phyloP scores from a whole-genome alignment of 2,888 invertebrate genomes.

The Adelognathus sp. region DNA sequence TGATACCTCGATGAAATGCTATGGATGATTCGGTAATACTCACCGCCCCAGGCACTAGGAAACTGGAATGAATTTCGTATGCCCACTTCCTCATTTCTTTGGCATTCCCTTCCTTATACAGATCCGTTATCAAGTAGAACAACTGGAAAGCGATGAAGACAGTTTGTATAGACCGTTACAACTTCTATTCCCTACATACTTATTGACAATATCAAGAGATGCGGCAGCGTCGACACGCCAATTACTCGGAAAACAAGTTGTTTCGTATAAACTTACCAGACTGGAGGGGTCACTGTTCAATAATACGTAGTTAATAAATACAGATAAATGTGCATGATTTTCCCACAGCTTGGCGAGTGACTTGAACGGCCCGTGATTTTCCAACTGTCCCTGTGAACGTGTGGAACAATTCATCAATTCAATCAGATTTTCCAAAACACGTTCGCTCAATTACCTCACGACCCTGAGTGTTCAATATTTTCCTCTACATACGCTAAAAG shows the following conservation, averaged over 20 bases:
- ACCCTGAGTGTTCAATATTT: neutral
- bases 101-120: conserved; percentile 91
- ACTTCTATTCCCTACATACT: too few species aligned
- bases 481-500: too few species aligned
- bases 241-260: too few species aligned
- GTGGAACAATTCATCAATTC: conserved; percentile 50
- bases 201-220: too few species aligned
- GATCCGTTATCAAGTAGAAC: conserved; percentile 95
- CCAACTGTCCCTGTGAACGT: conserved; percentile 85
- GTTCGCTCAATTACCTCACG: neutral
- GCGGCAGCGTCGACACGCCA: too few species aligned
- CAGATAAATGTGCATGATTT: conserved; percentile 95
- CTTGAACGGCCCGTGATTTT: conserved; percentile 95
- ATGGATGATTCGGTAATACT: conserved; percentile 76
- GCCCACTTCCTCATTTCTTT: conserved; percentile 99
- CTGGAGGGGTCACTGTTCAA: conserved; percentile 92
- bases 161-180: conserved; percentile 15
- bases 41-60: conserved; percentile 94
- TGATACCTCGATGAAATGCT: too few species aligned
- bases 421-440: neutral
- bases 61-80: conserved; percentile 98
- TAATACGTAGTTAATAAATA: conserved; percentile 95
- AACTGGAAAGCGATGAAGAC: conserved; percentile 81
- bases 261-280: conserved; percentile 82
- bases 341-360: conserved; percentile 91